phyloP scores from a whole-genome alignment of 1,140 invertebrate species.

The Drosophila sturtevanti region DNA sequence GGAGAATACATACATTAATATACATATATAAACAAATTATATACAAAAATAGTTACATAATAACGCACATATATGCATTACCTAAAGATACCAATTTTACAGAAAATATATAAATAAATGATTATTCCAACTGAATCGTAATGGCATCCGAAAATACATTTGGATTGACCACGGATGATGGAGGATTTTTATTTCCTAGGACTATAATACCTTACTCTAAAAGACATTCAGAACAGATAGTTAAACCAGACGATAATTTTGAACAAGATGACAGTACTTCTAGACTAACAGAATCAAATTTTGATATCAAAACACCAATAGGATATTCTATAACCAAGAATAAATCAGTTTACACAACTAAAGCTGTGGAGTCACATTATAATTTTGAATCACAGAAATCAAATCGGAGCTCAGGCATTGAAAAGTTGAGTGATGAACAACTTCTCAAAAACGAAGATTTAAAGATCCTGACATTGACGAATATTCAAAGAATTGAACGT shows the following conservation, averaged over 20 bases:
- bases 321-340: too few relatives aligned
- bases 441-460: not conserved
- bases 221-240: too few relatives aligned
- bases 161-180: not conserved
- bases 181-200: too few relatives aligned
- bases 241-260: too few relatives aligned
- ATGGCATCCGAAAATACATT: not conserved
- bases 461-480: not conserved
- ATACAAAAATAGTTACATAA: not conserved
- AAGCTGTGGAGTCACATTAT: too few relatives aligned
- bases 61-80: not conserved
- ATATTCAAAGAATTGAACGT: not conserved
- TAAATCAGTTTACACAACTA: too few relatives aligned
- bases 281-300: too few relatives aligned
- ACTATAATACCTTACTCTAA: too few relatives aligned
- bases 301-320: too few relatives aligned
- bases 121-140: not conserved
- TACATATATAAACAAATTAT: not conserved
- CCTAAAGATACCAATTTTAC: not conserved
- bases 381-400: too few relatives aligned
- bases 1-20: not conserved
- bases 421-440: not conserved
- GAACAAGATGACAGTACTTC: too few relatives aligned
- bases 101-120: not conserved
- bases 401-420: not conserved